These are phyloP conservation scores for Struthio camelus DNA, from an alignment of 2,113 vertebrate genomes.

Conservation along the genomic window DNA sequence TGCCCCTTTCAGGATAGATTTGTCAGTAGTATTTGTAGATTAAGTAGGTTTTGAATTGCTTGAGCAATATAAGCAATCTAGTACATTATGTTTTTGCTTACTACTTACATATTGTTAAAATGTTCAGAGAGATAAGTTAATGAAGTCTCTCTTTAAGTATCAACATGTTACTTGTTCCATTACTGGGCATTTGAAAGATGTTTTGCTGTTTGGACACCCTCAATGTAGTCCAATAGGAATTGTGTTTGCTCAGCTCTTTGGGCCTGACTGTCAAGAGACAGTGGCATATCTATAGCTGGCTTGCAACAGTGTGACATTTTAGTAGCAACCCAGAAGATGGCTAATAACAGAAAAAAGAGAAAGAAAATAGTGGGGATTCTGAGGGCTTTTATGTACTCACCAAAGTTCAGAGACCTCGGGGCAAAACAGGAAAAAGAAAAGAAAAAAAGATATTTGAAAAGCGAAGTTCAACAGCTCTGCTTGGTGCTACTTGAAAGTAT, in stretches of 20 bases:
- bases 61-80: background rate
- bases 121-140: background rate
- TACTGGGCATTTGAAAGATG: background rate
- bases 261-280: background rate
- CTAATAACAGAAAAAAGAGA: background rate
- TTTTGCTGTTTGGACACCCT: background rate
- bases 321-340: background rate
- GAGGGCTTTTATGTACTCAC: background rate
- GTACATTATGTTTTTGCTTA: background rate
- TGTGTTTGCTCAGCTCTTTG: background rate
- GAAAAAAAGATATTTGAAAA: constrained; percentile 13
- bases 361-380: constrained; percentile 36
- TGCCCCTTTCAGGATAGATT: background rate
- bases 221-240: background rate
- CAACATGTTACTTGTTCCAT: background rate
- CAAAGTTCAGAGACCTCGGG: constrained; percentile 48
- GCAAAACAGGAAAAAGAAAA: constrained; percentile 29
- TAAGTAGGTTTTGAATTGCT: background rate
- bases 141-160: background rate
- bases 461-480: constrained; percentile 40
- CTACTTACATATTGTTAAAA: background rate
- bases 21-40: background rate
- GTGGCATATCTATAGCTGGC: background rate
- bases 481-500: constrained; percentile 52
- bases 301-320: background rate